Evolutionary conservation across 2,888 invertebrate species (phyloP), one percentile per base, ranked within the genome.

Genomic region (Ryuthela nishihirai): DNA sequence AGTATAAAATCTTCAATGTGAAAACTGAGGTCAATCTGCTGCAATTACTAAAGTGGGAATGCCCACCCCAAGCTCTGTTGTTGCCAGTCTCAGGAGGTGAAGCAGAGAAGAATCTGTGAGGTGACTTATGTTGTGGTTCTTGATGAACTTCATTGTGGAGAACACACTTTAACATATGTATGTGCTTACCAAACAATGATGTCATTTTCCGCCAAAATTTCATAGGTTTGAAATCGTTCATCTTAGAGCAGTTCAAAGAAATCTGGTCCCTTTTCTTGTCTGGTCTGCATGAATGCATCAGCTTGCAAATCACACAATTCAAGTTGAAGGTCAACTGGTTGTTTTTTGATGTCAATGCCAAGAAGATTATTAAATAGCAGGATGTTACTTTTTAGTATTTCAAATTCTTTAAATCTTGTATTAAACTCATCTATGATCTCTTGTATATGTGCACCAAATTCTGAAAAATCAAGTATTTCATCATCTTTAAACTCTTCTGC

Each of bases 271-370:
- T 43, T 43, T 15, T 43, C 36, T 36, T 7, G 6, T 2, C 43
- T 24, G 1, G 21, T 47, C 29, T 36, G n/a, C 24, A 47, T 12
- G 18, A 36, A 47, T 39, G 25, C 12, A 18, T 38, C 24, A 4
- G 38, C 47, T 26, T 38, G 38, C 15, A 47, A 2, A 25, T 47
- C 38, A 47, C 38, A 47, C 17, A 47, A 26, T 38, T 47, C 47
- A n/a, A 47, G 38, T 38, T 38, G 47, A 38, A 47, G 5, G 12
- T 38, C 18, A 36, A 26, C 26, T 26, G 47, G 38, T 39, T 38
- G 47, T 17, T 47, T 25, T 25, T 47, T 39, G 17, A 38, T 47
- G 17, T 25, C 6, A 25, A 21, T 21, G 9, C 38, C 7, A 36
- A 47, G 12, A 38, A 39, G 47, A 39, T 47, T 47, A 21, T 21